A percentile compares a stretch with the other conserved stretches of the same genome.
These are phyloP conservation scores for Epinephelus cyanopodus DNA, from an alignment of 2,113 vertebrate species.

Conservation along the genomic window DNA sequence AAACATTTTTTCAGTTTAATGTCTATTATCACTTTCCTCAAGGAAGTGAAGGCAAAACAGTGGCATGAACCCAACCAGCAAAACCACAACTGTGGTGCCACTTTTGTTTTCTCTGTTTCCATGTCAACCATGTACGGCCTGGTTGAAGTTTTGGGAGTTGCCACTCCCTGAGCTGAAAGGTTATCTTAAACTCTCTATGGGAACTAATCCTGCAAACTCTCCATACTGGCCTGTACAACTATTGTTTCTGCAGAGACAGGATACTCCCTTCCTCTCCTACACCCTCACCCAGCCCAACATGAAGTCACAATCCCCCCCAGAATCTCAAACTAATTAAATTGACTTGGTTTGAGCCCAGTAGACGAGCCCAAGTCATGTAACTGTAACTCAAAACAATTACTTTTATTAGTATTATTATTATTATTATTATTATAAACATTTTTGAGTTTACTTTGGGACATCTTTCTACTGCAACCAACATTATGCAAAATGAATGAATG, in stretches of 20 bases:
- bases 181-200: constrained; percentile 63
- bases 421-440: not conserved
- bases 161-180: constrained; percentile 38
- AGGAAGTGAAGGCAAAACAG: not conserved
- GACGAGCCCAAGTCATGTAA: not conserved
- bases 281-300: constrained; percentile 49
- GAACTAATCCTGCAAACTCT: constrained; percentile 55
- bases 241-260: constrained; percentile 60
- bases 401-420: too few relatives aligned
- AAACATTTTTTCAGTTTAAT: not conserved
- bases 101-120: constrained; percentile 50
- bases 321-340: constrained; percentile 2
- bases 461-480: not conserved
- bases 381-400: not conserved
- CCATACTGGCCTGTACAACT: constrained; percentile 22
- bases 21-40: not conserved
- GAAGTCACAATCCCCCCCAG: constrained; percentile 37
- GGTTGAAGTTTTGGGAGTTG: constrained; percentile 40
- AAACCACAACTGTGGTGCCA: constrained; percentile 20
- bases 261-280: constrained; percentile 70
- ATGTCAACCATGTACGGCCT: constrained; percentile 37
- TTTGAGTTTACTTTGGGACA: not conserved
- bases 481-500: not conserved
- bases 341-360: not conserved
- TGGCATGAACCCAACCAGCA: not conserved